Conservation (phyloP, 2,888 invertebrate genomes). For the Gymnoscelis rufifasciata region DNA sequence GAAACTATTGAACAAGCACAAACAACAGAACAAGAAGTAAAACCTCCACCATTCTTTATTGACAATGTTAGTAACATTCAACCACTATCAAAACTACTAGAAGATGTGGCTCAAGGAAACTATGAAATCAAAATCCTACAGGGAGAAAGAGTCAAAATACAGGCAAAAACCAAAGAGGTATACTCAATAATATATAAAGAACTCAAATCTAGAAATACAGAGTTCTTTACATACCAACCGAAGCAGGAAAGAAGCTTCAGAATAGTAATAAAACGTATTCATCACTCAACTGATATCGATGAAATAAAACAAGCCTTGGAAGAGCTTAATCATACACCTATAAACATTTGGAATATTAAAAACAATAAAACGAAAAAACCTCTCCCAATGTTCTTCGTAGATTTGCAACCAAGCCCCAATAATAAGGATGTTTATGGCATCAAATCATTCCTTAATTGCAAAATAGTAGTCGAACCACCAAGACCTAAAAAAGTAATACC, state of each 20-base stretch:
- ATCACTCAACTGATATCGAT: background rate
- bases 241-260: too few relatives aligned
- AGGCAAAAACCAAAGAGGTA: background rate
- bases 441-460: background rate
- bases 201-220: background rate
- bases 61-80: conserved; percentile 7
- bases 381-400: background rate
- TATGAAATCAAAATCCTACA: background rate
- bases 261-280: background rate
- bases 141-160: background rate
- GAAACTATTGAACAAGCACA: background rate
- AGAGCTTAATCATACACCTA: background rate
- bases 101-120: background rate
- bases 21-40: background rate
- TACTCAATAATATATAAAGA: too few relatives aligned
- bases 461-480: background rate
- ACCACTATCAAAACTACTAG: background rate
- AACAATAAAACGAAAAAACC: background rate
- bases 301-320: background rate
- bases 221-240: background rate
- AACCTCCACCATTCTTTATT: background rate
- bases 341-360: background rate
- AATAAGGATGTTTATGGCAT: background rate
- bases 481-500: background rate
- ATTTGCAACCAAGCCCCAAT: background rate